A percentile compares a stretch with the other conserved stretches of the same genome.
phyloP scores from a whole-genome alignment of 2,888 invertebrate species.

The Patella caerulea region DNA sequence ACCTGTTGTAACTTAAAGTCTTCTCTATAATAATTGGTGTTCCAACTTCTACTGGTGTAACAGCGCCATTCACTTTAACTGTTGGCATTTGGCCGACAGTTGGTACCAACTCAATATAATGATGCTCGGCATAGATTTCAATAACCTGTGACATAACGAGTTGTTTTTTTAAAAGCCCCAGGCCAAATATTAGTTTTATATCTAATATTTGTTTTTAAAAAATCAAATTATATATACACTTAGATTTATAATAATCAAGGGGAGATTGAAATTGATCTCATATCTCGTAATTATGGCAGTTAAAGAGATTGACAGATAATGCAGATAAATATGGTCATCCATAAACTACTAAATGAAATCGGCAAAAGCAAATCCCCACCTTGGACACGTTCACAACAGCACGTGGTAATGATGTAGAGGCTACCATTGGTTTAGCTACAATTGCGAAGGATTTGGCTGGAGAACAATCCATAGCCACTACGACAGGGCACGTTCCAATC shows the following conservation, averaged over 20 bases:
- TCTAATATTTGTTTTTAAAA: no score
- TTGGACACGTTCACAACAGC: constrained; percentile 4
- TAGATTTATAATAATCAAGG: no score
- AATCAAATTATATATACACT: no score
- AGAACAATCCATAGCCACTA: constrained; percentile 42
- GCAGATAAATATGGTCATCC: no score
- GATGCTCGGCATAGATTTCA: neutral
- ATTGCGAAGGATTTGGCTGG: constrained; percentile 28
- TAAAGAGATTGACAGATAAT: no score
- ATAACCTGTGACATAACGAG: neutral
- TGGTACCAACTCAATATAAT: neutral
- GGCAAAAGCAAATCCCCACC: neutral
- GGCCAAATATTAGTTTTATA: no score
- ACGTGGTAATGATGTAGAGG: neutral
- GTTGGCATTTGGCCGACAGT: neutral
- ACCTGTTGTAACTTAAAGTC: neutral
- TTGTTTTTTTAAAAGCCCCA: no score
- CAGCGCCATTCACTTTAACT: neutral
- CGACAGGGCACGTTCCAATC: constrained; percentile 16
- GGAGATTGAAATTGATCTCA: no score
- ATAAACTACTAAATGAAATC: no score
- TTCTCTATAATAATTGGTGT: neutral
- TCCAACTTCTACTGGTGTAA: neutral
- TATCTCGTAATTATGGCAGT: no score
- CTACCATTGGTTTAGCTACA: constrained; percentile 6